Evolutionary conservation across 2,113 vertebrate genomes (phyloP).

Genomic region (Pseudonaja textilis): DNA sequence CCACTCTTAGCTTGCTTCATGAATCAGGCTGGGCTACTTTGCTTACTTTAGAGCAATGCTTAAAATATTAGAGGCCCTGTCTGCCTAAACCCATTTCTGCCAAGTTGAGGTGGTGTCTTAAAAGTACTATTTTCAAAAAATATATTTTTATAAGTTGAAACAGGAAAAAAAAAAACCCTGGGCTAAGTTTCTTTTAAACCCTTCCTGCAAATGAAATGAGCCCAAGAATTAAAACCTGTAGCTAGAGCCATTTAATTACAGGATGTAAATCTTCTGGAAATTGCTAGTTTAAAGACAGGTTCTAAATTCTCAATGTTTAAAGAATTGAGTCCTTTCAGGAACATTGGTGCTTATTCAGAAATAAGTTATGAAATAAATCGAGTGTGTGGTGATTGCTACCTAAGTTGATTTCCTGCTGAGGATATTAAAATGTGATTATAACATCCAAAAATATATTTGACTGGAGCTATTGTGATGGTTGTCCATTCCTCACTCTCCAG

Average conservation of each 20-base stretch:
- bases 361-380: neutral
- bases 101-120: neutral
- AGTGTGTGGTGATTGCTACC: neutral
- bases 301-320: constrained; percentile 6
- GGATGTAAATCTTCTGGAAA: neutral
- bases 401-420: neutral
- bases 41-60: no score
- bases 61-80: neutral
- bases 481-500: neutral
- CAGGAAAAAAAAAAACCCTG: neutral
- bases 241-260: neutral
- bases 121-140: neutral
- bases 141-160: neutral
- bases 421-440: no score
- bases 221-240: neutral
- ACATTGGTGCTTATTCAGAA: neutral
- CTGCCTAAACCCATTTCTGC: neutral
- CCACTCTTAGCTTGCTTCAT: neutral
- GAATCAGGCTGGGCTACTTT: neutral
- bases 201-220: neutral
- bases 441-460: neutral
- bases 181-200: neutral
- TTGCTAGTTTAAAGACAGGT: neutral
- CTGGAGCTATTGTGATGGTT: neutral
- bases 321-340: neutral